Evolutionary conservation across 2,888 invertebrate genomes (phyloP).

Genomic region (Drosophila suboccidentalis): DNA sequence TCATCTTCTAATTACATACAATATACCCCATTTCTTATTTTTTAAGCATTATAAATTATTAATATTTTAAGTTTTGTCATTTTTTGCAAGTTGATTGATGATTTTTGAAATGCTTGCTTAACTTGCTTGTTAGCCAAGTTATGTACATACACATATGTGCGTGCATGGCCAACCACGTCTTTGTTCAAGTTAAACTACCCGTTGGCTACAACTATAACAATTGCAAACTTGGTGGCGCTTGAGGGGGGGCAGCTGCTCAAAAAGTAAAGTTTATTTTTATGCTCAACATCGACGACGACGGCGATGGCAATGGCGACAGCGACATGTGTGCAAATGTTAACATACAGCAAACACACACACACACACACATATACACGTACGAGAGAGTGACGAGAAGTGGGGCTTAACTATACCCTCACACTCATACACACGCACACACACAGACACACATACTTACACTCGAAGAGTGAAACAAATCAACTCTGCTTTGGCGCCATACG

Average conservation of each 20-base stretch:
- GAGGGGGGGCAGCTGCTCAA: conserved; percentile 50
- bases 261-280: conserved; percentile 77
- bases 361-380: conserved; percentile 24
- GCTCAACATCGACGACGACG: conserved; percentile 51
- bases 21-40: too few relatives aligned
- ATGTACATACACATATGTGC: conserved; percentile 2
- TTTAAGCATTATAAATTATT: too few relatives aligned
- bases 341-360: conserved; percentile 51
- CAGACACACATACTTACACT: conserved; percentile 23
- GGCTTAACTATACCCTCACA: conserved; percentile 23
- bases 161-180: conserved; percentile 3
- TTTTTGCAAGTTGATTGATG: conserved; percentile 31
- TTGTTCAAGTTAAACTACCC: conserved; percentile 30
- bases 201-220: conserved; percentile 44
- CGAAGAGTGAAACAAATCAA: conserved; percentile 70
- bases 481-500: conserved; percentile 80
- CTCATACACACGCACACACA: conserved; percentile 12
- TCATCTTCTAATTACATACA: too few relatives aligned
- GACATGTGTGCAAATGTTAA: conserved; percentile 76
- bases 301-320: conserved; percentile 34
- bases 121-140: conserved; percentile 4
- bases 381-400: conserved; percentile 31
- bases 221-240: conserved; percentile 73
- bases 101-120: background rate
- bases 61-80: too few relatives aligned